Conservation (phyloP, 2,797 vertebrate genomes). For the Smutsia temminckii region DNA sequence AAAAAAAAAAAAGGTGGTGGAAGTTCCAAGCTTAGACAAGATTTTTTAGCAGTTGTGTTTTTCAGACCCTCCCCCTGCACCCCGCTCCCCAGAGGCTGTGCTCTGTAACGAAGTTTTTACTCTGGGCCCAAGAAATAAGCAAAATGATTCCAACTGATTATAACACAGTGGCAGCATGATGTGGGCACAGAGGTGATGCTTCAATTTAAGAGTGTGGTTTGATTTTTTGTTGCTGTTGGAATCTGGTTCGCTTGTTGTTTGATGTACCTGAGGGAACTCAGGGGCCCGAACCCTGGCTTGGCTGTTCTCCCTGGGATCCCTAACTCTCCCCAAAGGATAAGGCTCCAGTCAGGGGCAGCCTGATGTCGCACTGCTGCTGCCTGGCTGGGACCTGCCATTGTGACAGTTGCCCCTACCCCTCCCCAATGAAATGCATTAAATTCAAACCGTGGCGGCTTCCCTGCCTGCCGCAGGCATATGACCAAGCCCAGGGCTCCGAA, state of each 20-base stretch:
- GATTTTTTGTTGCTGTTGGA: background rate
- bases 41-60: background rate
- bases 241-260: background rate
- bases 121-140: background rate
- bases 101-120: background rate
- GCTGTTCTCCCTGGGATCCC: background rate
- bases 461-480: background rate
- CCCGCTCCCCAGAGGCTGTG: background rate
- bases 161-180: too few species aligned
- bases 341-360: background rate
- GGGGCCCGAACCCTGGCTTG: rapidly evolving
- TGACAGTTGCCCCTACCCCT: background rate
- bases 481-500: background rate
- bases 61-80: background rate
- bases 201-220: background rate
- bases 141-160: background rate
- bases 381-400: background rate
- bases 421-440: background rate
- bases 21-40: background rate
- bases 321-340: background rate
- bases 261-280: background rate
- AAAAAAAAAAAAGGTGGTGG: background rate
- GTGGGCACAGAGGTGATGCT: background rate
- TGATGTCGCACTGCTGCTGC: background rate
- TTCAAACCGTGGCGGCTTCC: background rate